Conservation (phyloP, 2,888 invertebrate genomes). For the Drosophila ochracea region DNA sequence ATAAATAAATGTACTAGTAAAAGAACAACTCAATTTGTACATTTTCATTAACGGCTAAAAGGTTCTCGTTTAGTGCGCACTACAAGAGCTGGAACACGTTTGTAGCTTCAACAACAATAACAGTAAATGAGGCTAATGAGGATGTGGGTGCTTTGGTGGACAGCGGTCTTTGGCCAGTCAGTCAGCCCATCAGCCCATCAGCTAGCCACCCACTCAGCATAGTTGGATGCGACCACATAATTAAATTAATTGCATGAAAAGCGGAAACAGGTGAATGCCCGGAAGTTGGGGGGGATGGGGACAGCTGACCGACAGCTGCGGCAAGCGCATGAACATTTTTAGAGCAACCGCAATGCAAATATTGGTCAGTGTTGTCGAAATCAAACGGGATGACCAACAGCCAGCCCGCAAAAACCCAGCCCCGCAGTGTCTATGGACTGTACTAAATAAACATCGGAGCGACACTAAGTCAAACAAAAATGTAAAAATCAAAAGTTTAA, state of each 20-base stretch:
- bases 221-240: constrained; percentile 73
- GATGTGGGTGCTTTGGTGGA: constrained; percentile 31
- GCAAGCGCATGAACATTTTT: constrained; percentile 37
- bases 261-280: constrained; percentile 43
- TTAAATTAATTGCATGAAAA: constrained; percentile 78
- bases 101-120: constrained; percentile 20
- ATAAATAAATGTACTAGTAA: constrained; percentile 15
- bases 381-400: constrained; percentile 35
- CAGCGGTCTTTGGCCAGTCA: constrained; percentile 25
- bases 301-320: neutral
- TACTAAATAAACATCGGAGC: constrained; percentile 29
- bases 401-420: neutral
- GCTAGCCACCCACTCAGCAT: constrained; percentile 24
- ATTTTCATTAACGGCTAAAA: constrained; percentile 73
- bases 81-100: constrained; percentile 43
- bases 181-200: constrained; percentile 31
- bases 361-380: constrained; percentile 46
- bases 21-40: constrained; percentile 50
- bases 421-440: neutral
- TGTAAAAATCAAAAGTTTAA: constrained; percentile 14
- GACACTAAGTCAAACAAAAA: constrained; percentile 20
- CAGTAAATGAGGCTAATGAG: constrained; percentile 29
- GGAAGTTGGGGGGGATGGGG: constrained; percentile 1
- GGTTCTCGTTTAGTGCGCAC: constrained; percentile 55
- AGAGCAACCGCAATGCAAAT: constrained; percentile 59